A percentile compares a stretch with the other conserved stretches of the same genome.
Conservation (phyloP, 2,113 vertebrate genomes). For the Engystomops pustulosus region DNA sequence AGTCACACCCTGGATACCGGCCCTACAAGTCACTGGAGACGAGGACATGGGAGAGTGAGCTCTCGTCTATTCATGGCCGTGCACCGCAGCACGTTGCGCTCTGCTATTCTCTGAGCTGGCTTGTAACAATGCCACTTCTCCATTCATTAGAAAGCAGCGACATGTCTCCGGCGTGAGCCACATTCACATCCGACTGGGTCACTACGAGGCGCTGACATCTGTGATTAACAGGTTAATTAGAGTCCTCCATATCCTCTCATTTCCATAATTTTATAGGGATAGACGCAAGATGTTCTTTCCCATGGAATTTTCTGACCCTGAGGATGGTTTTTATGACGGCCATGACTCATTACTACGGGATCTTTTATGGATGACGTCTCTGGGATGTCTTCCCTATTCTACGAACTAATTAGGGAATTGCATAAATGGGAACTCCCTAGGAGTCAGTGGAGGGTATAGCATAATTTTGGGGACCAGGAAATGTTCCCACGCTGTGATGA, state of each 20-base stretch:
- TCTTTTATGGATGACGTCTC: not conserved
- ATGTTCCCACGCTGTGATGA: too few relatives aligned
- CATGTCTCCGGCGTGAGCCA: not conserved
- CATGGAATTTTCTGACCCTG: not conserved
- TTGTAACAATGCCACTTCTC: not conserved
- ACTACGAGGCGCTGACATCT: not conserved
- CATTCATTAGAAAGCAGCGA: not conserved
- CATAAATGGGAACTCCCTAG: not conserved
- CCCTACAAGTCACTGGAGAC: not conserved
- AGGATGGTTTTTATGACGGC: not conserved
- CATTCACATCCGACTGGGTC: not conserved
- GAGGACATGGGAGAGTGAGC: not conserved
- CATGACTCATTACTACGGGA: not conserved
- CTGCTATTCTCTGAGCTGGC: not conserved
- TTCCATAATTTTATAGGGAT: not conserved
- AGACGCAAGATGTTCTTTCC: not conserved
- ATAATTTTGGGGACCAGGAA: too few relatives aligned
- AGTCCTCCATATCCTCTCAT: not conserved
- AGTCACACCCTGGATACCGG: not conserved
- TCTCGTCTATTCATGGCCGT: not conserved
- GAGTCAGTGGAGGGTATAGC: too few relatives aligned
- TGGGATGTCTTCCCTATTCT: not conserved
- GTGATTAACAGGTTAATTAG: not conserved
- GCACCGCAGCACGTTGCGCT: not conserved
- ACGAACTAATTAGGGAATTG: not conserved